phyloP scores from a whole-genome alignment of 2,113 vertebrate genomes.

The Pygoscelis adeliae region DNA sequence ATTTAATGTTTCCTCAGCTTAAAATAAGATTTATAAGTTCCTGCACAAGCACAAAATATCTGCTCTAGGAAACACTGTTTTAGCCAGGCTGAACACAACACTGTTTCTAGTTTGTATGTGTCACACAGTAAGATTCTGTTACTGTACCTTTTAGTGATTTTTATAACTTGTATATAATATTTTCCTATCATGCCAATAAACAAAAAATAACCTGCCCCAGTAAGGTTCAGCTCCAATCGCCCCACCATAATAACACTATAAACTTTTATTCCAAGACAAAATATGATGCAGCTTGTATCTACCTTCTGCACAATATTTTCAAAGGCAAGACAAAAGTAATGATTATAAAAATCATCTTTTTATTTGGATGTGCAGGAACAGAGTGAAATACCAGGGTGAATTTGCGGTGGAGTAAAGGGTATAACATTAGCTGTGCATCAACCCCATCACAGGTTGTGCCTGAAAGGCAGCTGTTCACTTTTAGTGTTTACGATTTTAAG shows the following conservation, averaged over 20 bases:
- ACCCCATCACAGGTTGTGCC: not conserved
- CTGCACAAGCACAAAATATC: not conserved
- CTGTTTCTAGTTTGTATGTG: not conserved
- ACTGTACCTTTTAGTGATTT: not conserved
- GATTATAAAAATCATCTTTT: not conserved
- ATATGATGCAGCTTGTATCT: not conserved
- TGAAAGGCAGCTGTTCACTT: not conserved
- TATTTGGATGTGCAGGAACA: not conserved
- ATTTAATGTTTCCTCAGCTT: conserved; percentile 12
- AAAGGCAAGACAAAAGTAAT: not conserved
- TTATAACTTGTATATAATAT: not conserved
- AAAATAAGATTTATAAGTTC: not conserved
- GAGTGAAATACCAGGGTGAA: not conserved
- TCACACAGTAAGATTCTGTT: not conserved
- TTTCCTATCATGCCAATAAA: not conserved
- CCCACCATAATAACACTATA: not conserved
- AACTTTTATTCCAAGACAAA: not conserved
- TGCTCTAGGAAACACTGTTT: not conserved
- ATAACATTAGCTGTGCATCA: not conserved
- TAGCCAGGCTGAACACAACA: not conserved
- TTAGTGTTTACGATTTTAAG: not conserved
- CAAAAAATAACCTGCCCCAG: not conserved
- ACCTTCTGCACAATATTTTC: not conserved
- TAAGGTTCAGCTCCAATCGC: not conserved
- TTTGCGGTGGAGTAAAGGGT: not conserved